Percentiles rank a stretch among this genome's conserved stretches.
These are phyloP conservation scores for Venustoraphidia nigricollis DNA, from an alignment of 2,888 invertebrate species.

Conservation along the genomic window DNA sequence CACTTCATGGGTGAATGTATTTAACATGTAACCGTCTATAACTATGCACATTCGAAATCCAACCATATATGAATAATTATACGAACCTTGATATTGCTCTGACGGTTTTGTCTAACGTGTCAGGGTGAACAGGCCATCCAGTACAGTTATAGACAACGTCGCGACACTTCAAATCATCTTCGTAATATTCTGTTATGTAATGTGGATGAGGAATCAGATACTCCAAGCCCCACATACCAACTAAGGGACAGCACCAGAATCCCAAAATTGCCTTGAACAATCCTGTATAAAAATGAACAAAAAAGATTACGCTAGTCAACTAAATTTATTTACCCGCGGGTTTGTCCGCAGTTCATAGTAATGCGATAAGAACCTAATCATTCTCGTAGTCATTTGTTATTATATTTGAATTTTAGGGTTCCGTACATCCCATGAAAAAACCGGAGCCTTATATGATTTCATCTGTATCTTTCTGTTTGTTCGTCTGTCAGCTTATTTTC, in stretches of 20 bases:
- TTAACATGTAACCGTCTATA: too few species aligned
- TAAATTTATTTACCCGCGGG: too few species aligned
- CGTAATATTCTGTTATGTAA: not conserved
- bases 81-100: not conserved
- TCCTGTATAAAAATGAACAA: not conserved
- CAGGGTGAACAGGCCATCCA: constrained; percentile 3
- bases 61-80: not conserved
- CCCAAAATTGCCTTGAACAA: not conserved
- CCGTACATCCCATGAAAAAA: too few species aligned
- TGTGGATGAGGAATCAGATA: not conserved
- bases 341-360: too few species aligned
- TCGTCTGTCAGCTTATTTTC: too few species aligned
- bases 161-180: not conserved
- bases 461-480: too few species aligned
- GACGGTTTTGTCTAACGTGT: not conserved
- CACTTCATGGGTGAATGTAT: too few species aligned
- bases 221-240: not conserved
- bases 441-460: too few species aligned
- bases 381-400: too few species aligned
- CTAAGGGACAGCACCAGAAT: not conserved
- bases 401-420: too few species aligned
- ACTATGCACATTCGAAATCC: too few species aligned
- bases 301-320: not conserved
- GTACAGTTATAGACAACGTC: not conserved
- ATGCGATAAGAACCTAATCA: too few species aligned